Conservation (phyloP, 2,888 invertebrate species). For the Pristionchus exspectatus region DNA sequence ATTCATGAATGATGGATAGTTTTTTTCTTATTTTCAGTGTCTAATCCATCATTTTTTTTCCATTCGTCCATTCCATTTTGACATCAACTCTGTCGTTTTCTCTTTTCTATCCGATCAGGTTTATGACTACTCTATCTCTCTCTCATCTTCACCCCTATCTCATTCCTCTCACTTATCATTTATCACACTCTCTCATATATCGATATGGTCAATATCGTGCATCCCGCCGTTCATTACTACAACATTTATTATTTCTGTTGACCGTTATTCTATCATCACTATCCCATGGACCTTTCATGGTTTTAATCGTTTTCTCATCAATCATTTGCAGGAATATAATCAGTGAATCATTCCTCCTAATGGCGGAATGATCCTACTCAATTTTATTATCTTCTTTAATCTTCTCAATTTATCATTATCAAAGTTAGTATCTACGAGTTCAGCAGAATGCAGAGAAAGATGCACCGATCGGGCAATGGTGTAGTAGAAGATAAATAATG, state of each 20-base stretch:
- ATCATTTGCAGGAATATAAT: background rate
- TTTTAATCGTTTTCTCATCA: background rate
- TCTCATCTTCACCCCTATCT: slow-evolving; percentile 37
- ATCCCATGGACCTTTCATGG: background rate
- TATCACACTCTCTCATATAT: slow-evolving; percentile 34
- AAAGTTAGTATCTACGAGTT: slow-evolving; percentile 14
- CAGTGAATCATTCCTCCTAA: slow-evolving; percentile 17
- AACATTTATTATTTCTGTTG: background rate
- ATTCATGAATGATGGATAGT: background rate
- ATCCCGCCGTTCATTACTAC: background rate
- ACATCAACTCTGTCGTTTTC: slow-evolving; percentile 7
- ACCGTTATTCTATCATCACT: background rate
- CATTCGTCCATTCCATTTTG: slow-evolving; percentile 26
- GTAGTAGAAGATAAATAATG: background rate
- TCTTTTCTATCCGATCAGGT: slow-evolving; percentile 17
- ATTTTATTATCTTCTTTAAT: background rate
- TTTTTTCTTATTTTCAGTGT: background rate
- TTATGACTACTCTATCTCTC: slow-evolving; percentile 4
- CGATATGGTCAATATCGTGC: slow-evolving; percentile 35
- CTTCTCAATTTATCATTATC: background rate
- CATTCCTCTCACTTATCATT: slow-evolving; percentile 34
- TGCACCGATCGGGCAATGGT: slow-evolving; percentile 48
- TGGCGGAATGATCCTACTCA: slow-evolving; percentile 3
- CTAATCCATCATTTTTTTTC: background rate
- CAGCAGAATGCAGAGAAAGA: slow-evolving; percentile 10